Evolutionary conservation across 2,797 vertebrate species (phyloP).

Genomic region (Tauraco hartlaubi): DNA sequence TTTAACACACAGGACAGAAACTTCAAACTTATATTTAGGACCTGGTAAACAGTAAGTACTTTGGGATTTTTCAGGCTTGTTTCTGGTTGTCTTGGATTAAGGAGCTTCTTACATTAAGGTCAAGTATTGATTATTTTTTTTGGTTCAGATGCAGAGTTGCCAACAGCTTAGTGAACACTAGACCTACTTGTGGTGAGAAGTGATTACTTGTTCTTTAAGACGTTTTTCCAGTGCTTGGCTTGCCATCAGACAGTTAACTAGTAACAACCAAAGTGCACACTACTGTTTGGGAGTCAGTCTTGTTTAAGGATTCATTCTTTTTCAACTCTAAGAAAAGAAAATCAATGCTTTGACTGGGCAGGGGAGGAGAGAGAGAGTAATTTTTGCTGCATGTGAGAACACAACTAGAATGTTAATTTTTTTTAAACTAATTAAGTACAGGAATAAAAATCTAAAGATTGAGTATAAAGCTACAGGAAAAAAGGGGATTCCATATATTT

Average conservation of each 20-base stretch:
- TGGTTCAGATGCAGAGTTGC: background rate
- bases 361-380: background rate
- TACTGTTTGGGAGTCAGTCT: background rate
- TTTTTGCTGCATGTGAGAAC: background rate
- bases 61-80: background rate
- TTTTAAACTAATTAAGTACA: background rate
- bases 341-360: background rate
- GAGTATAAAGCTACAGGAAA: background rate
- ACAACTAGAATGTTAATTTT: background rate
- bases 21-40: background rate
- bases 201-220: background rate
- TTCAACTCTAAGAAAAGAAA: background rate
- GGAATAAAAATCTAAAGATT: background rate
- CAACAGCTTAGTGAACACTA: background rate
- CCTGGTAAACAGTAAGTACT: background rate
- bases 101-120: background rate
- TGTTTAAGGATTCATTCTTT: background rate
- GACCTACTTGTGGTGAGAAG: background rate
- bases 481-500: background rate
- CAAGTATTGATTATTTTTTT: background rate
- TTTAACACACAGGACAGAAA: background rate
- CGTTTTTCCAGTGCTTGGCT: background rate
- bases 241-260: background rate
- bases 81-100: background rate
- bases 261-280: background rate